Evolutionary conservation across 2,113 vertebrate species (phyloP), one percentile per base, ranked within the genome.

Genomic region (Peromyscus polionotus): DNA sequence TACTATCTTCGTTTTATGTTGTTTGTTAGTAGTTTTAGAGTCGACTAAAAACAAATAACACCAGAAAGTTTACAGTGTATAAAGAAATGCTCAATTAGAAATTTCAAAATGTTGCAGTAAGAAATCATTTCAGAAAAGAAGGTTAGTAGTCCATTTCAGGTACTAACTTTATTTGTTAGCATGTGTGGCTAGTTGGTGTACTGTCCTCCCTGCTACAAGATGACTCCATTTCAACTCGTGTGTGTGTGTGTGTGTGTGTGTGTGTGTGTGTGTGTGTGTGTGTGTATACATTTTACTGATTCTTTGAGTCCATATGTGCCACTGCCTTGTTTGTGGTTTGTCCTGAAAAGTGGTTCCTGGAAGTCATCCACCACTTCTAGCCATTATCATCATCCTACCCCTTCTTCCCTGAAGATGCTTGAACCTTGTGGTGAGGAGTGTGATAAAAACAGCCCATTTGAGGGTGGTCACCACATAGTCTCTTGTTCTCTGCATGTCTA

Each of bases 41-140:
- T 28, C 95, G 16, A 95, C 73, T 67, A 77, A 80, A 90, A 91
- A 65, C 61, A 93, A 7, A 76, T 68, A 45, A n/a, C 90, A 90
- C 8, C 3, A 84, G 0, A 5, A 90, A 93, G 89, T 67, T 16
- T 89, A 72, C 0, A 87, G 73, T 90, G 70, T 73, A 77, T 77
- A 10, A 68, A 4, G 1, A 24, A 80, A 94, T 86, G 67, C 12
- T 87, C 31, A 73, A 81, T 4, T 89, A 2, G 20, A 84, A 85
- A 73, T 31, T 91, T 51, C 10, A 61, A 73, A 95, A 88, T 86
- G 10, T 31, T 85, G 33, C 45, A 72, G 39, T 54, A 61, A 90
- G 85, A 42, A 79, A 93, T 51, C 89, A 80, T 81, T 14, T 87
- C 84, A 80, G 57, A 7, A 42, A 94, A 61, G 81, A 67, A 59